Evolutionary conservation across 2,888 invertebrate genomes (phyloP).

Genomic region (Pollenia angustigena): DNA sequence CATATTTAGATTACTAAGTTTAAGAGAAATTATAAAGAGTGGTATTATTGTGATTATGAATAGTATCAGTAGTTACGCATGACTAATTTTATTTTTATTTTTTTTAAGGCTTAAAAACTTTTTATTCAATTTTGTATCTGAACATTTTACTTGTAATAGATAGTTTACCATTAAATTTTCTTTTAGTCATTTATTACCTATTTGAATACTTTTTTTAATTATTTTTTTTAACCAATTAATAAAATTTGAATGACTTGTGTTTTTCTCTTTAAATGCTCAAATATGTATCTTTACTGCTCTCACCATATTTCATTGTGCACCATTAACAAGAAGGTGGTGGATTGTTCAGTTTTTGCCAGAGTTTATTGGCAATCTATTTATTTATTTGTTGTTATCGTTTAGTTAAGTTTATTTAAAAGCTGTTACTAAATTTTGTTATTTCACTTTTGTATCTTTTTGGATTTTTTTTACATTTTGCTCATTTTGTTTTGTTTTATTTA

Average conservation of each 20-base stretch:
- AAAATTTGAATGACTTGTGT: constrained; percentile 54
- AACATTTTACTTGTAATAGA: background rate
- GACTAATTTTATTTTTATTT: constrained; percentile 22
- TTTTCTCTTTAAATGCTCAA: constrained; percentile 4
- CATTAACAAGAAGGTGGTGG: constrained; percentile 3
- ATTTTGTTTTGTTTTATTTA: background rate
- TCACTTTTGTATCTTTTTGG: background rate
- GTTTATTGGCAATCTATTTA: background rate
- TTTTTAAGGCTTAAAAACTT: background rate
- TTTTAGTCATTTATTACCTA: constrained; percentile 1
- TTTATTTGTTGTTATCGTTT: constrained; percentile 39
- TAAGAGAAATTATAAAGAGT: background rate
- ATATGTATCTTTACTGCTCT: background rate
- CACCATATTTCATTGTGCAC: constrained; percentile 7
- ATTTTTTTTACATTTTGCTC: constrained; percentile 15
- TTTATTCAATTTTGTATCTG: background rate
- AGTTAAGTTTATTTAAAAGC: constrained; percentile 18
- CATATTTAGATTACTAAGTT: background rate
- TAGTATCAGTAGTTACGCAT: constrained; percentile 11
- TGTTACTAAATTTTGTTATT: constrained; percentile 18
- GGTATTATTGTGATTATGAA: too few relatives aligned
- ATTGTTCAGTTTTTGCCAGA: background rate
- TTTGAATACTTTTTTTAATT: background rate
- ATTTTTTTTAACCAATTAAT: background rate
- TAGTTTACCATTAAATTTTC: background rate